These are phyloP conservation scores for Syndactyla subalaris DNA, from an alignment of 2,797 vertebrate species.

Conservation along the genomic window DNA sequence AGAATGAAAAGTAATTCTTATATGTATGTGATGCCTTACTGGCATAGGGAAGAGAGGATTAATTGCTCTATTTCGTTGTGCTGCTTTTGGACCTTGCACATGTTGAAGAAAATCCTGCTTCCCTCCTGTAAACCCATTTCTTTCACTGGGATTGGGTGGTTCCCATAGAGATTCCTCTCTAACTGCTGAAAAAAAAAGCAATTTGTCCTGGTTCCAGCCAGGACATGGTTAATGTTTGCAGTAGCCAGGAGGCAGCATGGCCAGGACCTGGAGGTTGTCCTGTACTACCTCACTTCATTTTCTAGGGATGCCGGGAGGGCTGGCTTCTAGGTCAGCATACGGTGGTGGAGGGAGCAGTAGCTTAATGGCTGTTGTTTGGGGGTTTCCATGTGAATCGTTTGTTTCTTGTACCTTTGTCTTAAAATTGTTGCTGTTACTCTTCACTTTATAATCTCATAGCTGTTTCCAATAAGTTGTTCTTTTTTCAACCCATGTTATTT, in stretches of 20 bases:
- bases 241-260: accelerated
- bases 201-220: neutral
- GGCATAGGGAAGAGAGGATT: neutral
- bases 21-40: neutral
- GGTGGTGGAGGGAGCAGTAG: neutral
- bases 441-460: neutral
- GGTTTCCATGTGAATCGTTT: neutral
- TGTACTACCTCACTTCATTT: accelerated
- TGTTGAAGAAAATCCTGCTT: neutral
- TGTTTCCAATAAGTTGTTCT: neutral
- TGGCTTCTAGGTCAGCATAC: neutral
- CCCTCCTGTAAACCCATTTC: neutral
- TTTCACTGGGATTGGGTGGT: neutral
- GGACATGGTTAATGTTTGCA: neutral
- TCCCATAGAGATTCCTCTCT: neutral
- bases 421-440: neutral
- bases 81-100: neutral
- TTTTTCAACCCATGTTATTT: neutral
- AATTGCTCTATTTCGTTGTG: neutral
- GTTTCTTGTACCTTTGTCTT: neutral
- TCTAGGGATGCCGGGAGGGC: neutral
- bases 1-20: neutral
- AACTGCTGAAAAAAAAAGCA: neutral
- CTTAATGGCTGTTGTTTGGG: neutral
- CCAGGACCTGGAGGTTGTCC: neutral